phyloP scores from a whole-genome alignment of 2,113 vertebrate species.

The Mesoclemmys tuberculata region DNA sequence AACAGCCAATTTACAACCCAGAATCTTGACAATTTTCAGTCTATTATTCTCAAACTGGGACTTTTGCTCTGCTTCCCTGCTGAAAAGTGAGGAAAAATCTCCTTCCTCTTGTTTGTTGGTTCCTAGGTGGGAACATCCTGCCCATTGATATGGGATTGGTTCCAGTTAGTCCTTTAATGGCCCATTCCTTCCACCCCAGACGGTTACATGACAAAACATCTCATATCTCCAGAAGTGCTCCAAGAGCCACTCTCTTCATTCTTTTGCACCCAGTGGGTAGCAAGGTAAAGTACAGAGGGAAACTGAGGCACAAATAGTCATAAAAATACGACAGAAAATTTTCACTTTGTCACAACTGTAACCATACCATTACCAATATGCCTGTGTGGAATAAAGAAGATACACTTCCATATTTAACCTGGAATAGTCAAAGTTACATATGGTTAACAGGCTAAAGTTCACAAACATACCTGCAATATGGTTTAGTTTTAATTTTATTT shows the following conservation, averaged over 20 bases:
- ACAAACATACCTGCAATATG: neutral
- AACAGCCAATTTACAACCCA: neutral
- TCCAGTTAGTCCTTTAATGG: neutral
- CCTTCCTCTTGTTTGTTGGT: neutral
- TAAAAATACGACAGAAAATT: neutral
- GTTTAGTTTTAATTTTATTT: neutral
- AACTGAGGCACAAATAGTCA: neutral
- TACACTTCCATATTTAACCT: neutral
- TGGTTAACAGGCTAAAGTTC: constrained; percentile 4
- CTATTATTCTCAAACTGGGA: neutral
- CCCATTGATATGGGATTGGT: neutral
- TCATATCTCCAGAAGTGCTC: neutral
- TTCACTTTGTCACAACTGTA: neutral
- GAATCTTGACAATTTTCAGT: neutral
- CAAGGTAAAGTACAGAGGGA: neutral
- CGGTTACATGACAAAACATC: neutral
- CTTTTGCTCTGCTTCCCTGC: neutral
- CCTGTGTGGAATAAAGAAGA: constrained; percentile 30
- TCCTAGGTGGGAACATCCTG: neutral
- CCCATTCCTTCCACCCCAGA: neutral
- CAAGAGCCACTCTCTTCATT: neutral
- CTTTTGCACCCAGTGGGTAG: neutral
- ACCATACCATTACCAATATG: constrained; percentile 56
- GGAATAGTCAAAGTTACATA: neutral
- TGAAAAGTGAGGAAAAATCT: neutral